These are phyloP conservation scores for Pristiophorus japonicus DNA, from an alignment of 2,113 vertebrate genomes.

Conservation along the genomic window DNA sequence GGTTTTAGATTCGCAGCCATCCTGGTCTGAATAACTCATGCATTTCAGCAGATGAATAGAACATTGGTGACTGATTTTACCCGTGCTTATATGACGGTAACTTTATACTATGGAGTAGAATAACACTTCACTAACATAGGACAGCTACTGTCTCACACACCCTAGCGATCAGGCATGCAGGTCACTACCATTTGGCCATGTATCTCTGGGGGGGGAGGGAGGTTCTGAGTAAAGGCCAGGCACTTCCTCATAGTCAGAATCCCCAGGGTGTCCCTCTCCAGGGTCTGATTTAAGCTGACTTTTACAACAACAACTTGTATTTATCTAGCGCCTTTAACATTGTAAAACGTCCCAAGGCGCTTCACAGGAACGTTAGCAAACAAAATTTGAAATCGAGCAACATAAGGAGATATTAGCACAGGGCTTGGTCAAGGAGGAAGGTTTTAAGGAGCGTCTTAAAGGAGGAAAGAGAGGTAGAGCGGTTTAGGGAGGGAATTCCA, in stretches of 20 bases:
- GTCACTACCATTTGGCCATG: not conserved
- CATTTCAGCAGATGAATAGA: not conserved
- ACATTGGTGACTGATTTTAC: not conserved
- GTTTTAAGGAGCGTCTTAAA: too few species aligned
- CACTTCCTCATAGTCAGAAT: not conserved
- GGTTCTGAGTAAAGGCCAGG: not conserved
- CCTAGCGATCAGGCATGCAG: not conserved
- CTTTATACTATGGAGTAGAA: not conserved
- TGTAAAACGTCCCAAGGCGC: too few species aligned
- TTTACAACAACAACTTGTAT: not conserved
- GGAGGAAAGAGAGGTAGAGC: too few species aligned
- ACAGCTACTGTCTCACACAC: not conserved
- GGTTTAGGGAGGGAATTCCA: too few species aligned
- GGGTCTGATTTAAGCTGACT: not conserved
- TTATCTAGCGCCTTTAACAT: too few species aligned
- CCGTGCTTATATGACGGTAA: not conserved
- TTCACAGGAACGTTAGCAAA: too few species aligned
- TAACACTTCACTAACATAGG: not conserved
- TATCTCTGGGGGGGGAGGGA: not conserved
- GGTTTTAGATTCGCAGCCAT: not conserved
- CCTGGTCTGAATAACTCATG: not conserved
- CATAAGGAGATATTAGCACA: too few species aligned
- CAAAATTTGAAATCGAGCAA: too few species aligned
- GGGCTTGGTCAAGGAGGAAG: too few species aligned
- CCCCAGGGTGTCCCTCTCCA: not conserved